Conservation (phyloP, 2,888 invertebrate genomes). For the Frankliniella intonsa region DNA sequence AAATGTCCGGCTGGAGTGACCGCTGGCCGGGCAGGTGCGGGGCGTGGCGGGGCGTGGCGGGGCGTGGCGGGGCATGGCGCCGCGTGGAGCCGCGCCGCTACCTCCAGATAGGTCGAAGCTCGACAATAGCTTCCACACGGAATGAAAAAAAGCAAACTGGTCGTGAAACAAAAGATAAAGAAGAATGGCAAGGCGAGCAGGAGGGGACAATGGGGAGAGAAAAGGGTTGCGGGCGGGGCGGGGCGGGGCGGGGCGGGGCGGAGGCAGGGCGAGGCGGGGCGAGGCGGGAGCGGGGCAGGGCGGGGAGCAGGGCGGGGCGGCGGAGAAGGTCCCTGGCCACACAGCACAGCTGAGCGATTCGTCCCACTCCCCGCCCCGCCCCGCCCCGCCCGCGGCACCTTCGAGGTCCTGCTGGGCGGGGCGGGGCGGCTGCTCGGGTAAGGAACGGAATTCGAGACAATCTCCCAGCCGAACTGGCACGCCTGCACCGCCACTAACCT, state of each 20-base stretch:
- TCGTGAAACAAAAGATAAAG: constrained; percentile 19
- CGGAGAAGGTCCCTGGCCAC: not conserved
- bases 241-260: not conserved
- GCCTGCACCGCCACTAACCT: too few species aligned
- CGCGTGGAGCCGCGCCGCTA: too few species aligned
- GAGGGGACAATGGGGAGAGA: not conserved
- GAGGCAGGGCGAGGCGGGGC: not conserved
- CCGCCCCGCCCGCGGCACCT: too few species aligned
- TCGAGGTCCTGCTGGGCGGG: too few species aligned
- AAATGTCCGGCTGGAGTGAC: too few species aligned
- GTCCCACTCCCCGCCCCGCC: not conserved
- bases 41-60: too few species aligned
- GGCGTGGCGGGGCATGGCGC: too few species aligned
- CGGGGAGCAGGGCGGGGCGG: not conserved
- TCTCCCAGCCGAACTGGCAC: too few species aligned
- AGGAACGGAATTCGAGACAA: too few species aligned
- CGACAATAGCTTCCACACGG: not conserved
- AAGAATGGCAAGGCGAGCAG: not conserved
- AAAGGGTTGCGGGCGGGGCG: not conserved
- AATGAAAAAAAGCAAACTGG: not conserved
- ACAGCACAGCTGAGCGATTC: constrained; percentile 14
- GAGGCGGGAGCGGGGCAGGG: not conserved
- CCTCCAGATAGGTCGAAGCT: not conserved
- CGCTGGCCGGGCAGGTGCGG: too few species aligned
- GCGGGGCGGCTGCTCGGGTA: too few species aligned